A percentile compares a stretch with the other conserved stretches of the same genome.
Evolutionary conservation across 2,113 vertebrate genomes (phyloP).

Genomic region (Nipponia nippon): DNA sequence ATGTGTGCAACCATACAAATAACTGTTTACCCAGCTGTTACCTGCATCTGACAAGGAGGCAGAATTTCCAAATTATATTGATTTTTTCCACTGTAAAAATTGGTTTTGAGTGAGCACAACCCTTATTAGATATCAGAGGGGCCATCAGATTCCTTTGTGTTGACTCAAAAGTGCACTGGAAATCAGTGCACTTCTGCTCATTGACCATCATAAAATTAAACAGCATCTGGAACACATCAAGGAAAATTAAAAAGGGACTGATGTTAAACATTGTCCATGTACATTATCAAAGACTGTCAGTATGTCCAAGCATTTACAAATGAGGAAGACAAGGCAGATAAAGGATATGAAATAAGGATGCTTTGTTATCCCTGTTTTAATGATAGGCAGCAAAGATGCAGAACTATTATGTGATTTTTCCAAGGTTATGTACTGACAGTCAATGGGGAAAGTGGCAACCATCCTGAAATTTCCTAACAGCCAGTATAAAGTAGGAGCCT

Average conservation of each 20-base stretch:
- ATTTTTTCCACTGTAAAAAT: not conserved
- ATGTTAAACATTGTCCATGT: fast-evolving
- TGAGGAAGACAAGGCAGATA: not conserved
- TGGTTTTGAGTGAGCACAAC: fast-evolving
- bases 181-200: not conserved
- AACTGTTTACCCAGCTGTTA: not conserved
- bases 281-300: not conserved
- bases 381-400: not conserved
- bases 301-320: not conserved
- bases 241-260: not conserved
- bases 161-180: not conserved
- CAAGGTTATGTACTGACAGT: not conserved
- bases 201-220: not conserved
- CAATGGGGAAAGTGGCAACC: not conserved
- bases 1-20: not conserved
- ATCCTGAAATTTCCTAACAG: not conserved
- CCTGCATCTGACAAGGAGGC: not conserved
- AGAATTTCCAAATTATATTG: not conserved
- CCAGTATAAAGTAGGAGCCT: not conserved
- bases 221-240: not conserved
- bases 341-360: not conserved
- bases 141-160: not conserved
- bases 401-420: not conserved
- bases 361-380: not conserved
- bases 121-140: not conserved